phyloP scores from a whole-genome alignment of 1,140 invertebrate species.

The Meloidogyne hapla region DNA sequence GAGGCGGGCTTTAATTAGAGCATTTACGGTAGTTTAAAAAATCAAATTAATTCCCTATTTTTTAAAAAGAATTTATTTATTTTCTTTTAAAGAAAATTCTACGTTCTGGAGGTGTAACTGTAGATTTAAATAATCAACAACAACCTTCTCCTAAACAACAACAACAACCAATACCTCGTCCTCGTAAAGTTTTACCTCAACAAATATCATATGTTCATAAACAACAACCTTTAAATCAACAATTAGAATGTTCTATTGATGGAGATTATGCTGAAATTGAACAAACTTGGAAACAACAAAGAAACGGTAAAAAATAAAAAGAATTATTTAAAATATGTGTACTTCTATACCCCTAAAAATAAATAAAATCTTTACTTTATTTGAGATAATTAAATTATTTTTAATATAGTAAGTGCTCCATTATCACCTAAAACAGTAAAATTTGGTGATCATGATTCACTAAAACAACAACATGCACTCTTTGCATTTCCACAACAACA shows the following conservation, averaged over 20 bases:
- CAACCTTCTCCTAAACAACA: not conserved
- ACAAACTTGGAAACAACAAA: not conserved
- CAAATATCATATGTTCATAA: not conserved
- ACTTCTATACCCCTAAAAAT: too few relatives aligned
- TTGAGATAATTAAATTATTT: too few relatives aligned
- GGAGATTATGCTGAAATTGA: not conserved
- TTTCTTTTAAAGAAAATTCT: slow-evolving; percentile 24
- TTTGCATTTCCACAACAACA: not conserved
- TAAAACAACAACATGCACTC: not conserved
- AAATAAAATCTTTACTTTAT: too few relatives aligned
- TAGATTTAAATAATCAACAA: slow-evolving; percentile 18
- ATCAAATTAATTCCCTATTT: too few relatives aligned
- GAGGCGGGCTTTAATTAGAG: too few relatives aligned
- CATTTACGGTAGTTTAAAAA: too few relatives aligned
- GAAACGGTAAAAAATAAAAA: slow-evolving; percentile 3
- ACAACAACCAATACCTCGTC: not conserved
- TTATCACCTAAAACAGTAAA: not conserved
- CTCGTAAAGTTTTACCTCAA: not conserved
- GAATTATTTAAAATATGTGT: too few relatives aligned
- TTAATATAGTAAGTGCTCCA: not conserved
- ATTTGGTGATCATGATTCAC: not conserved
- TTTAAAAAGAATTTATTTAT: not conserved
- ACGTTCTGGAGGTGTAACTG: slow-evolving; percentile 21
- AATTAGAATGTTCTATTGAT: not conserved
- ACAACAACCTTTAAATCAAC: not conserved